Evolutionary conservation across 2,797 vertebrate species (phyloP).

Genomic region (Lepus townsendii): DNA sequence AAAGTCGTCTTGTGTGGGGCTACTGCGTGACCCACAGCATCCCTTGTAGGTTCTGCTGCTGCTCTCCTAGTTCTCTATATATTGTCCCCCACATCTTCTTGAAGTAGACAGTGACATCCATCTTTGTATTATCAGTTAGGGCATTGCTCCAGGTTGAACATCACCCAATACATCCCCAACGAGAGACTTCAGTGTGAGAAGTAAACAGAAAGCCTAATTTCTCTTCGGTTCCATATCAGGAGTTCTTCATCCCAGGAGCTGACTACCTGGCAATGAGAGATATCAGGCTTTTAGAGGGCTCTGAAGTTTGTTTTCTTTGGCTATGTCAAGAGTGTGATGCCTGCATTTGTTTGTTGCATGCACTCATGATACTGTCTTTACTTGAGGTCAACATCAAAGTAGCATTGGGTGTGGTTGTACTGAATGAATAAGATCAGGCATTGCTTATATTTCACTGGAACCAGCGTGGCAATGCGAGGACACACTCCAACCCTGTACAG

Average conservation of each 20-base stretch:
- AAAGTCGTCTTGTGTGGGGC: neutral
- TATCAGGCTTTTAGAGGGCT: neutral
- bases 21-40: neutral
- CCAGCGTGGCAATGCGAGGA: neutral
- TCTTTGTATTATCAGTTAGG: neutral
- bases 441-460: neutral
- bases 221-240: neutral
- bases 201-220: neutral
- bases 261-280: neutral
- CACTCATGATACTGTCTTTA: neutral
- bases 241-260: neutral
- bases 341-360: neutral
- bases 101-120: neutral
- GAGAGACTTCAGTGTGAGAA: neutral
- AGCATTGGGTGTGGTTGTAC: neutral
- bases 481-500: neutral
- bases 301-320: neutral
- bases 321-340: neutral
- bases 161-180: neutral
- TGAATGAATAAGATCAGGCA: neutral
- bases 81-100: neutral
- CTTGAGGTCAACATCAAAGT: neutral
- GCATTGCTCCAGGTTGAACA: neutral
- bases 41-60: neutral
- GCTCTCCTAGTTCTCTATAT: neutral